phyloP scores from a whole-genome alignment of 2,888 invertebrate species.

The Osmoderma eremita region DNA sequence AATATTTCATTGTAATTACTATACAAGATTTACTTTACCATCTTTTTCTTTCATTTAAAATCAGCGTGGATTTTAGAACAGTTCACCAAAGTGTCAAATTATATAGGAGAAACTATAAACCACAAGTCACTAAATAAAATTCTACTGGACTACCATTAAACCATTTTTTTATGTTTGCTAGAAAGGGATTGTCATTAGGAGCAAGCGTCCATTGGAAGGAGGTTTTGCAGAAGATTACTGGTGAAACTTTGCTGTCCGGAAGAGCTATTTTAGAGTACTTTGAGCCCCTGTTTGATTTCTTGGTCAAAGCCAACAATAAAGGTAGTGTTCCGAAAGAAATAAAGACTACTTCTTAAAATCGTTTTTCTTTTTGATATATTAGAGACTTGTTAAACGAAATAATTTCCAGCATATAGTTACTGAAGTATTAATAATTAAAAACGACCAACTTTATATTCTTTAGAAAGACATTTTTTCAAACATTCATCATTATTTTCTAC shows the following conservation, averaged over 20 bases:
- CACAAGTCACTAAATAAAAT: neutral
- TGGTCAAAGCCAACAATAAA: slow-evolving; percentile 63
- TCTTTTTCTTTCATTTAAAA: neutral
- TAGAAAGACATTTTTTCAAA: neutral
- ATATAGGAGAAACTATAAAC: neutral
- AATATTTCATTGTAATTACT: no score
- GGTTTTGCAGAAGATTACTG: slow-evolving; percentile 70
- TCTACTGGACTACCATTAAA: neutral
- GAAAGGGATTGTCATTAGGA: slow-evolving; percentile 65
- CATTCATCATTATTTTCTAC: no score
- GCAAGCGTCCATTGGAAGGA: slow-evolving; percentile 68
- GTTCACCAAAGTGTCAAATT: neutral
- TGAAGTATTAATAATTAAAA: no score
- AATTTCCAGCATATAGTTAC: neutral
- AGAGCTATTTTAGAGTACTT: slow-evolving; percentile 70
- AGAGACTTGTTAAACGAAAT: neutral
- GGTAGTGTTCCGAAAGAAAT: neutral
- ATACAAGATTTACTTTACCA: no score
- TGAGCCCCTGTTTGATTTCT: slow-evolving; percentile 67
- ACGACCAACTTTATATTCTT: neutral
- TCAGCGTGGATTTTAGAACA: neutral
- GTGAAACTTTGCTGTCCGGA: slow-evolving; percentile 67
- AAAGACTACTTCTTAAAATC: neutral
- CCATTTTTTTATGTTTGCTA: slow-evolving; percentile 52
- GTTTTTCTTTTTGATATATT: neutral